phyloP scores from a whole-genome alignment of 2,797 vertebrate genomes.

The Scomberomorus guttatus region DNA sequence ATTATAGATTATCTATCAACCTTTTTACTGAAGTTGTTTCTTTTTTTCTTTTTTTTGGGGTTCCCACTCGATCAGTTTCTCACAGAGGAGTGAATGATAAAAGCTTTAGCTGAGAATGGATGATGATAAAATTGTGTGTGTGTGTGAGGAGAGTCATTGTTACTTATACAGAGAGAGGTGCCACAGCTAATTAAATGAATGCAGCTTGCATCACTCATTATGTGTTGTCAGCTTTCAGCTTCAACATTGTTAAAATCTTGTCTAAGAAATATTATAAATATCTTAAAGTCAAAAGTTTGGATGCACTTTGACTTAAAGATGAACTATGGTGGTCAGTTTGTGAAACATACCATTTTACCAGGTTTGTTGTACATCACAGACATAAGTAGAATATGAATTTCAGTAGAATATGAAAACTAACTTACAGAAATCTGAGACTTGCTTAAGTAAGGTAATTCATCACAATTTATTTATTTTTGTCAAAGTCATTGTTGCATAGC shows the following conservation, averaged over 20 bases:
- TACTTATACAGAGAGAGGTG: not conserved
- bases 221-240: not conserved
- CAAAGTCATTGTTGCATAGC: not conserved
- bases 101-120: conserved; percentile 18
- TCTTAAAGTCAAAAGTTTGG: not conserved
- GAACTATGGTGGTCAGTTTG: not conserved
- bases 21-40: too few species aligned
- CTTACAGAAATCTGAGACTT: not conserved
- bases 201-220: not conserved
- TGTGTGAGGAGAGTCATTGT: not conserved
- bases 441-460: not conserved
- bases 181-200: not conserved
- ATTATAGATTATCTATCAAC: not conserved
- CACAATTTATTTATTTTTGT: conserved; percentile 9
- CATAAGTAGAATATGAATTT: not conserved
- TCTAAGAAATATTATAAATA: not conserved
- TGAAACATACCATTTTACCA: not conserved
- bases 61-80: not conserved
- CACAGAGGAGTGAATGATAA: conserved; percentile 4
- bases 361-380: not conserved
- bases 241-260: not conserved
- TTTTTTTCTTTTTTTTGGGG: too few species aligned
- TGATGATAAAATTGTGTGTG: conserved; percentile 11
- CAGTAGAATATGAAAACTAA: not conserved
- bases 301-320: not conserved